These are phyloP conservation scores for Meiosimyza platycephala DNA, from an alignment of 2,888 invertebrate genomes.

Conservation along the genomic window DNA sequence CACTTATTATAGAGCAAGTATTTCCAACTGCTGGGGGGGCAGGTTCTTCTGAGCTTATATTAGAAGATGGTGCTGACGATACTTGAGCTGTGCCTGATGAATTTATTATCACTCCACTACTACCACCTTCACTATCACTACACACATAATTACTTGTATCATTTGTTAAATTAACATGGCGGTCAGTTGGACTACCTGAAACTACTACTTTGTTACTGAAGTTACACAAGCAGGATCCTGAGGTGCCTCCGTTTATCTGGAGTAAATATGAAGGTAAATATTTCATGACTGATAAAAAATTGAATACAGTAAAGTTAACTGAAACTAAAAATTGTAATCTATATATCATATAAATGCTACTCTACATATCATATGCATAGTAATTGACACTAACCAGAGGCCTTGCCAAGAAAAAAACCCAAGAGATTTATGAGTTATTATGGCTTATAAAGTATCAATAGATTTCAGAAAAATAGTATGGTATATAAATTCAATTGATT, in stretches of 20 bases:
- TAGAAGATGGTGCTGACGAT: conserved; percentile 43
- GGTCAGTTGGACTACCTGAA: conserved; percentile 49
- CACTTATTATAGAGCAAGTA: conserved; percentile 46
- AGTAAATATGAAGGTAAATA: conserved; percentile 57
- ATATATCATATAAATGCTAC: neutral
- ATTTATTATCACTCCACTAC: conserved; percentile 43
- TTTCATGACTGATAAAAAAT: conserved; percentile 41
- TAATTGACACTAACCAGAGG: neutral
- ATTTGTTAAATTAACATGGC: conserved; percentile 41
- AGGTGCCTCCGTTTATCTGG: conserved; percentile 60
- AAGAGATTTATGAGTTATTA: neutral
- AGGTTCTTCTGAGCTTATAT: conserved; percentile 41
- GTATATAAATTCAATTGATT: too few species aligned
- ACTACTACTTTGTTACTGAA: conserved; percentile 49
- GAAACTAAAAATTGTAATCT: conserved; percentile 12
- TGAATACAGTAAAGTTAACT: neutral
- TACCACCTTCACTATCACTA: conserved; percentile 45
- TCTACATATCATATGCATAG: neutral
- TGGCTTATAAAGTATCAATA: too few species aligned
- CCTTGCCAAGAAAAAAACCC: neutral
- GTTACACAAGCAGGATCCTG: conserved; percentile 40
- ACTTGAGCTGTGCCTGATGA: conserved; percentile 43
- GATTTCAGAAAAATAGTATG: too few species aligned
- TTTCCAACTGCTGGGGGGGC: conserved; percentile 34
- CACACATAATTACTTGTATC: conserved; percentile 32